Base-by-base conservation (phyloP, 2,113 vertebrate genomes). In the Chaetodon auriga region DNA sequence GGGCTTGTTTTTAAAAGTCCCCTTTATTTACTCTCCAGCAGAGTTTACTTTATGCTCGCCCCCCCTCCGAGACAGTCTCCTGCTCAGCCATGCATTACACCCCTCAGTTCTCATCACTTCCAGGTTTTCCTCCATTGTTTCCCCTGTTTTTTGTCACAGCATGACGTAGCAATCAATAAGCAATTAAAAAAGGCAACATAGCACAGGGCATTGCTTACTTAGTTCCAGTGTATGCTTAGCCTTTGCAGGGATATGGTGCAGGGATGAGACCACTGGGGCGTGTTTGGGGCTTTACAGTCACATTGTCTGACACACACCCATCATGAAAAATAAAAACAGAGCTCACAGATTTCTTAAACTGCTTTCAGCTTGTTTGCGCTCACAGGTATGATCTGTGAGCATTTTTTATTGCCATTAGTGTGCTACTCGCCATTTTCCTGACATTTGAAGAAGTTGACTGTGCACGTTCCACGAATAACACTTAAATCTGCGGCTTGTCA, bases 101-200 rank as follows among this genome's bases (percentile, higher is more conserved):
- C 82, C 82, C 84, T 80, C 75, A 65, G 23, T 80, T 84, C 79
- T 75, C 86, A 77, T 87, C 89, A 81, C 82, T 81, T 80, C 73
- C 89, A 83, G 84, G 73, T 90, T 87, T 81, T 75, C 69, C 61
- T 75, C 36, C 41, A 75, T 88, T 84, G 81, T 83, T 92, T 86
- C 85, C 71, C 45, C 49, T 18, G 83, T 84, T 90, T 30, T 88
- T 80, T 86, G 80, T 86, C 91, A 79, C 87, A 85, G 87, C 81
- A 51, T 75, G 86, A 91, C 84, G 78, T 16, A 15, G 70, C 71
- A 85, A 93, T 94, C 93, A 92, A 93, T 93, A 93, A 78, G 87
- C 92, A 95, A 93, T 93, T 94, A 92, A 94, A 93, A 88, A 70
- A 68, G 70, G 68, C 68, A 87, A 85, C 76, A 77, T 68, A 71